Base-by-base conservation (phyloP, 2,888 invertebrate genomes). In the Sphinx pinastri region DNA sequence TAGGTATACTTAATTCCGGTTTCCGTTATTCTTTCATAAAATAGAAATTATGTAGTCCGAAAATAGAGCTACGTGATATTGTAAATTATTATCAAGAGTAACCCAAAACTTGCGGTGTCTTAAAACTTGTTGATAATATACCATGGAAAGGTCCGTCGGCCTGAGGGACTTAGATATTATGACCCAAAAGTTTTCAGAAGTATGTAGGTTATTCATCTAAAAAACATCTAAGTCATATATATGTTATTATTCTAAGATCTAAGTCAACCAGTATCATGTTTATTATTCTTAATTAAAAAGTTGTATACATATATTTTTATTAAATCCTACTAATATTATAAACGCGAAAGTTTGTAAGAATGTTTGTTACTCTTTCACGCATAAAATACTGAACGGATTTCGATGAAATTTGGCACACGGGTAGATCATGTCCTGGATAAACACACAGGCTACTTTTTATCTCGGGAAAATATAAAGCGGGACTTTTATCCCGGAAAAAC, bases 181-280 rank as follows among this genome's bases (percentile, higher is more conserved):
- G 76, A 74, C 77, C 80, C 75, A 69, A 80, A 82, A 77, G 74
- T 79, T 81, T 70, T 71, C 70, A 71, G 11, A 67, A 70, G 54
- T 38, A 38, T 38, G 38, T 68, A 54, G 25, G 25, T 25, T 38
- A 72, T 75, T 72, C 70, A 75, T 76, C 75, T 74, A 71, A 66
- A 19, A 57, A 67, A 71, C 70, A 74, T 70, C 68, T 74, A 73
- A 69, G 73, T 72, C 72, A 73, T n/a, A n/a, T n/a, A n/a, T n/a
- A n/a, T n/a, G n/a, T n/a, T n/a, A n/a, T n/a, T n/a, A n/a, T n/a
- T n/a, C n/a, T n/a, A n/a, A n/a, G n/a, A 74, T 70, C 68, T 74
- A 73, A 69, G 73, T 72, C 72, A 73, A 71, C 70, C 67, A 55
- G 70, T 63, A 72, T 74, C 67, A 77, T 79, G 80, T 79, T 77